Evolutionary conservation across 23 tunicate species (phyloP), one percentile per base, ranked within the genome.

Genomic region (Halocynthia roretzi): DNA sequence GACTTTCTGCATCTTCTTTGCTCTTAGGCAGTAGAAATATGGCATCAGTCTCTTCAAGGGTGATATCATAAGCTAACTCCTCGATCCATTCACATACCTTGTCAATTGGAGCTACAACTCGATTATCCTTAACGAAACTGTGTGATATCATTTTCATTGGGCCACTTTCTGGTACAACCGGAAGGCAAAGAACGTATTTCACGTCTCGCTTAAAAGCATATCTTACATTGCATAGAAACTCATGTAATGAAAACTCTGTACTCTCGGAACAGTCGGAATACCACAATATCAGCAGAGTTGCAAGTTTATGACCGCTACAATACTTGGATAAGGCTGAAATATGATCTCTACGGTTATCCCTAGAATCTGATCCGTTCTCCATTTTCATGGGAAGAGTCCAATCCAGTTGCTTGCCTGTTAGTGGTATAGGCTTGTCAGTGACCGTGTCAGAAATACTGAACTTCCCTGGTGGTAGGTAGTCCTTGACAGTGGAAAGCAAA

Each of bases 251-350:
- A 50, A 20, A 54, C 78, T 10, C 17, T 48, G 60, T 54, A 44
- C 9, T 74, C 78, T 74, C 78, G 5, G 54, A 6, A 54, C 63
- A 14, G 12, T 74, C 40, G 22, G 9, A 31, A 54, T 74, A 74
- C 78, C 78, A 74, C 19, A 74, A 8, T 54, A 74, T 74, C 14
- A 74, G 50, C 78, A 74, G 55, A 21, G 78, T 74, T 8, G 78
- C 62, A 14, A 64, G 64, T 54, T 74, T 74, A 54, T 48, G 14
- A 8, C 78, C 78, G 14, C 64, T 22, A 18, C 78, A 74, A 74
- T 54, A 74, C 10, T 74, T 53, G 5, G 78, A 53, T 7, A 74
- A 50, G 31, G 78, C 55, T 20, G 78, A 74, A 5, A 74, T 74
- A 54, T 74, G 78, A 10, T 22, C 50, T 11, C 78, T 74, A 7